Conservation (phyloP, 2,888 invertebrate species). For the Dasysyrphus albostriatus region DNA sequence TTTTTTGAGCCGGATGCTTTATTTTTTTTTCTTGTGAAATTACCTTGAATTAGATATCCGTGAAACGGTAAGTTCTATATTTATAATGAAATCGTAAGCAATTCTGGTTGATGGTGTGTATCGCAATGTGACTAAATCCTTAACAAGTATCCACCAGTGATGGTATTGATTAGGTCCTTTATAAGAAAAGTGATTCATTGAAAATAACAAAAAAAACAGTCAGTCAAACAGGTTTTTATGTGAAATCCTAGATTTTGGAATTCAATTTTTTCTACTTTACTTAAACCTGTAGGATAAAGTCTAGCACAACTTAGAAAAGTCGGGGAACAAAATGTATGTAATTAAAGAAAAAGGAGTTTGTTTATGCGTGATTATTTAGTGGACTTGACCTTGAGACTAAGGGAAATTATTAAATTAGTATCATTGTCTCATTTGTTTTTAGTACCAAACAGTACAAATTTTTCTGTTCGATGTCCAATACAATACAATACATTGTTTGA, state of each 20-base stretch:
- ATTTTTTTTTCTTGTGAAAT: neutral
- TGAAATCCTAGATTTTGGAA: neutral
- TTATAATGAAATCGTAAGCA: neutral
- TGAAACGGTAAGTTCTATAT: conserved; percentile 30
- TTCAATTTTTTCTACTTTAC: neutral
- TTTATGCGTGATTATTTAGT: too few species aligned
- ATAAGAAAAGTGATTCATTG: neutral
- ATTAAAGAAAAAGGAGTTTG: too few species aligned
- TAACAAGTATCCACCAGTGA: neutral
- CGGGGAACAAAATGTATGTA: too few species aligned
- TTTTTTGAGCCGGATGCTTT: neutral
- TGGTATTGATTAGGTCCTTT: neutral
- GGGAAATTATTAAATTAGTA: too few species aligned
- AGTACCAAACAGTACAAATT: too few species aligned
- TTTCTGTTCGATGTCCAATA: too few species aligned
- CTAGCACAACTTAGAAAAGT: neutral
- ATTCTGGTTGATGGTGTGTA: conserved; percentile 22
- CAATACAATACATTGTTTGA: too few species aligned
- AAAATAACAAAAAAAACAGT: neutral
- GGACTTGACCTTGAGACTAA: too few species aligned
- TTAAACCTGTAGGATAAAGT: neutral
- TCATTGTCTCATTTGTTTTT: too few species aligned
- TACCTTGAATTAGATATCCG: conserved; percentile 24
- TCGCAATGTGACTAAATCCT: conserved; percentile 15
- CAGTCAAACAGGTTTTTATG: neutral